Conservation (phyloP, 2,888 invertebrate genomes). For the Balanococcus diminutus region DNA sequence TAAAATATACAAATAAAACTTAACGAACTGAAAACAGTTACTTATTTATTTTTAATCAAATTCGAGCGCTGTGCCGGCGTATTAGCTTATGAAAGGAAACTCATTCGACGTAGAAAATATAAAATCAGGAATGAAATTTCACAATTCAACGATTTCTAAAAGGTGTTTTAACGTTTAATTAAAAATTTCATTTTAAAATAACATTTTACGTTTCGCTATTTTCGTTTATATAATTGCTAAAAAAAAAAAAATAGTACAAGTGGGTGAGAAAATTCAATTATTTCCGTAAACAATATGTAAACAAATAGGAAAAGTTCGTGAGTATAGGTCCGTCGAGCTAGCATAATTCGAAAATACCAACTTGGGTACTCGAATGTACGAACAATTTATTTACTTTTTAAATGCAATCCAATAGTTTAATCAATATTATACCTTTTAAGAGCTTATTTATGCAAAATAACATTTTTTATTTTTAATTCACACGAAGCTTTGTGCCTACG, state of each 20-base stretch:
- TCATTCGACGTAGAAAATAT: constrained; percentile 28
- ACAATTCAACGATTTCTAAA: constrained; percentile 23
- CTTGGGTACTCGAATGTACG: not conserved
- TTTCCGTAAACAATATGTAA: constrained; percentile 18
- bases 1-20: constrained; percentile 47
- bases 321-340: not conserved
- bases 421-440: not conserved
- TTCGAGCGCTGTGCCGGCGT: constrained; percentile 39
- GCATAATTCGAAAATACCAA: not conserved
- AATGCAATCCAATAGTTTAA: constrained; percentile 40
- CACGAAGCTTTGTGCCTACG: constrained; percentile 11
- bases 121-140: constrained; percentile 41
- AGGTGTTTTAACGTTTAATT: constrained; percentile 37
- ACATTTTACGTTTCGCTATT: constrained; percentile 21
- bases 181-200: constrained; percentile 43
- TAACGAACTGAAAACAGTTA: constrained; percentile 45
- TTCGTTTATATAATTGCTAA: constrained; percentile 9
- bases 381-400: constrained; percentile 35
- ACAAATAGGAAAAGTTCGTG: constrained; percentile 32
- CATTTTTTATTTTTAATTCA: constrained; percentile 28
- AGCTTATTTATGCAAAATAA: constrained; percentile 35
- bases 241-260: not conserved
- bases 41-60: constrained; percentile 50
- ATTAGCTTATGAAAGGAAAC: constrained; percentile 29
- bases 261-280: constrained; percentile 3